Conservation (phyloP, 2,797 vertebrate species). For the Tolypeutes matacus region DNA sequence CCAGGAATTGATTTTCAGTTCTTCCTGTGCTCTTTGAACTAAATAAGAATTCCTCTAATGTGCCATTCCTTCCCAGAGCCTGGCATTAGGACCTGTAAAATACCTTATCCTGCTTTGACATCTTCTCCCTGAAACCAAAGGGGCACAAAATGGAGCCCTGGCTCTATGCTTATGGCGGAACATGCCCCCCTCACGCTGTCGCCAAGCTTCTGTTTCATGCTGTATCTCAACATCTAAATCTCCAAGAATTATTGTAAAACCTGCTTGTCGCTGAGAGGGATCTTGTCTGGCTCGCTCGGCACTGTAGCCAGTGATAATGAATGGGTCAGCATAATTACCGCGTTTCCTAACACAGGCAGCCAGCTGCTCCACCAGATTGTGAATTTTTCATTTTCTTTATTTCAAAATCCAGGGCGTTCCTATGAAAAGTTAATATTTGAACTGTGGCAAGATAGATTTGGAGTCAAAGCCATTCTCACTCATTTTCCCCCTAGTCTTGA, state of each 20-base stretch:
- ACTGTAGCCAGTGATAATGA: constrained; percentile 84
- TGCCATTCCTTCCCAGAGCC: no score
- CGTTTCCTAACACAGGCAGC: constrained; percentile 77
- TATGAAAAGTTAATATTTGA: constrained; percentile 89
- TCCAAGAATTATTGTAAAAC: constrained; percentile 76
- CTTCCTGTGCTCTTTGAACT: not conserved
- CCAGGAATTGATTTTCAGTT: not conserved
- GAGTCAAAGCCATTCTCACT: constrained; percentile 80
- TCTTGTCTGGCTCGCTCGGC: constrained; percentile 68
- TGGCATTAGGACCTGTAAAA: not conserved
- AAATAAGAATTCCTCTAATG: not conserved
- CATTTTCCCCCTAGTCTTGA: constrained; percentile 54
- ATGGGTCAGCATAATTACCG: constrained; percentile 88
- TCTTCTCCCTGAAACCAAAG: not conserved
- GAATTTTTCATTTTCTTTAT: constrained; percentile 88
- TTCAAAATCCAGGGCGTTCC: constrained; percentile 88
- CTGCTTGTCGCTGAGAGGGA: constrained; percentile 82
- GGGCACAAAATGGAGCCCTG: not conserved
- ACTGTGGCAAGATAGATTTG: constrained; percentile 77
- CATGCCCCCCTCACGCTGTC: constrained; percentile 8
- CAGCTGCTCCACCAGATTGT: constrained; percentile 80
- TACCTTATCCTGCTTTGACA: not conserved
- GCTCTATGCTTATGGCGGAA: constrained; percentile 20
- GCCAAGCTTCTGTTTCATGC: constrained; percentile 71
- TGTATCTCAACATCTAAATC: constrained; percentile 79